A percentile compares a stretch with the other conserved stretches of the same genome.
These are phyloP conservation scores for Rhimphoctona megacephalus DNA, from an alignment of 2,888 invertebrate genomes.

Conservation along the genomic window DNA sequence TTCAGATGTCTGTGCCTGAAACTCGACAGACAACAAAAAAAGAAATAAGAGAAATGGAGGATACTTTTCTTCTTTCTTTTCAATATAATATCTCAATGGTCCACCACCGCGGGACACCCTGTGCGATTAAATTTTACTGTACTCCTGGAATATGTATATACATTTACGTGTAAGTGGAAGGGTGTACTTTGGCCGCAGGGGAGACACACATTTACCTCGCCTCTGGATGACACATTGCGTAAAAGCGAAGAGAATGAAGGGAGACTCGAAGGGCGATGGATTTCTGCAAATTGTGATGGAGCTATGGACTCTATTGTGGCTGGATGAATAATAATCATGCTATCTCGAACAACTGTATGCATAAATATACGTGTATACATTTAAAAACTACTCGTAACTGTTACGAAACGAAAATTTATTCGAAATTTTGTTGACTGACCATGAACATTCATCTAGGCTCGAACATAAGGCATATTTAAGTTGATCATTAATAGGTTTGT, in stretches of 20 bases:
- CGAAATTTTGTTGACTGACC: background rate
- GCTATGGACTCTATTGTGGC: conserved; percentile 35
- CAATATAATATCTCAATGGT: conserved; percentile 66
- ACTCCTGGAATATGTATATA: conserved; percentile 26
- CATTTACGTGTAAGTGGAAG: conserved; percentile 34
- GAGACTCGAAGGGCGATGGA: conserved; percentile 38
- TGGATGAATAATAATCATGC: conserved; percentile 35
- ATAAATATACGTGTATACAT: background rate
- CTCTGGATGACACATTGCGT: conserved; percentile 54
- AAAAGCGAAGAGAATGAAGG: conserved; percentile 51
- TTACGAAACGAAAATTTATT: background rate
- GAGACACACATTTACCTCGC: conserved; percentile 41
- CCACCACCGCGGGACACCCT: conserved; percentile 63
- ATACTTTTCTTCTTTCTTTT: conserved; percentile 65
- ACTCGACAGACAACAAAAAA: conserved; percentile 54
- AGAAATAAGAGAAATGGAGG: conserved; percentile 53
- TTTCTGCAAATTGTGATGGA: conserved; percentile 56
- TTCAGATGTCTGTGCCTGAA: conserved; percentile 39
- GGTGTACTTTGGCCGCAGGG: conserved; percentile 56
- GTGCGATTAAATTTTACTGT: conserved; percentile 55
- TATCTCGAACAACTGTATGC: background rate
- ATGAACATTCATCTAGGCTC: background rate
- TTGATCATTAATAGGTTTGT: background rate
- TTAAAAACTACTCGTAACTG: background rate
- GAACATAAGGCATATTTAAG: background rate